Percentiles rank a stretch among this genome's conserved stretches.
Evolutionary conservation across 2,113 vertebrate genomes (phyloP).

Genomic region (Alligator mississippiensis): DNA sequence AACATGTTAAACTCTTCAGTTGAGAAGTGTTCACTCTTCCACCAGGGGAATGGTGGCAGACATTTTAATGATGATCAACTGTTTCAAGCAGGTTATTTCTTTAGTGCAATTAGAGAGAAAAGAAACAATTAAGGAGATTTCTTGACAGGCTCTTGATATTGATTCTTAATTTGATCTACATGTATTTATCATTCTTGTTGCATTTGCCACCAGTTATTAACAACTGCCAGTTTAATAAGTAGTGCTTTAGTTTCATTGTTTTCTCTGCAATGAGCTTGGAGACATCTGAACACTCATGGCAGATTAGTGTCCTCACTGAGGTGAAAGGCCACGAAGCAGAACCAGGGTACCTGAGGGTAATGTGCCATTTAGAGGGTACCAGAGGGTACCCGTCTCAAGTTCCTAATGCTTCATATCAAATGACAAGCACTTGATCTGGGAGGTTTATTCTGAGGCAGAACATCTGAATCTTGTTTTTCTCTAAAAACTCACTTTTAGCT

Average conservation of each 20-base stretch:
- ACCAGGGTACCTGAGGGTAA: not conserved
- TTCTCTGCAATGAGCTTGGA: conserved; percentile 51
- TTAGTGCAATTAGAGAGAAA: not conserved
- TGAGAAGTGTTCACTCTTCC: not conserved
- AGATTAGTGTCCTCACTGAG: not conserved
- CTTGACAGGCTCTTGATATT: not conserved
- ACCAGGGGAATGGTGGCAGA: not conserved
- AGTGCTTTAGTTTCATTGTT: conserved; percentile 12
- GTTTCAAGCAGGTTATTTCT: not conserved
- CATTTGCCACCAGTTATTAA: not conserved
- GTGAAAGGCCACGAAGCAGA: conserved; percentile 36
- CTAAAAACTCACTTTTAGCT: conserved; percentile 37
- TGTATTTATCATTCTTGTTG: not conserved
- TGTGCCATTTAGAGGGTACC: too few relatives aligned
- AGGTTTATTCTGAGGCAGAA: conserved; percentile 2
- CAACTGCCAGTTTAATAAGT: conserved; percentile 16
- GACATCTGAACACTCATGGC: not conserved
- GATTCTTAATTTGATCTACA: not conserved
- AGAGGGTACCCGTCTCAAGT: conserved; percentile 33
- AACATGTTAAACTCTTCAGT: not conserved
- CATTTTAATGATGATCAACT: not conserved
- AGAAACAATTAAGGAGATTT: not conserved
- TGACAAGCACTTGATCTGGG: conserved; percentile 32
- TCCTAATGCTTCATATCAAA: conserved; percentile 14
- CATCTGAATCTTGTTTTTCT: conserved; percentile 67